A percentile compares a stretch with the other conserved stretches of the same genome.
Conservation (phyloP, 2,888 invertebrate genomes). For the Chironomus riparius region DNA sequence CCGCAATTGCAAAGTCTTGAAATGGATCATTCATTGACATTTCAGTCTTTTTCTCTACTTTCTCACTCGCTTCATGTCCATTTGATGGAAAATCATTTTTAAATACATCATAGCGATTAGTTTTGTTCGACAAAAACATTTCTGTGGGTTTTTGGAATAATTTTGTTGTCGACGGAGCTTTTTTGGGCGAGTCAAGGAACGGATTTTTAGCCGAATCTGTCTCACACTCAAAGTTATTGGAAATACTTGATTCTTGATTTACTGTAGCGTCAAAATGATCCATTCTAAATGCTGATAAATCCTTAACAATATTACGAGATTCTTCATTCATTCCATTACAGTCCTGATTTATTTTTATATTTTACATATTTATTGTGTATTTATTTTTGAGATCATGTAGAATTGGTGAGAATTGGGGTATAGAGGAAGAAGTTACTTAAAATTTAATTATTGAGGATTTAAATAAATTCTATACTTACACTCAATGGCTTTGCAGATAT, state of each 20-base stretch:
- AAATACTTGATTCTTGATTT: neutral
- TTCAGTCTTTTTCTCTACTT: neutral
- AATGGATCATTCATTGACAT: conserved; percentile 28
- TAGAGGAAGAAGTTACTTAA: neutral
- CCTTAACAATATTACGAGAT: conserved; percentile 1
- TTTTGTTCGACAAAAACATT: conserved; percentile 5
- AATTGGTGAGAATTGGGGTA: neutral
- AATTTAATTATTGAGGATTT: no score
- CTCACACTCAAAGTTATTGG: neutral
- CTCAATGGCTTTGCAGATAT: conserved; percentile 39
- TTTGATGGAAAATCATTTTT: conserved; percentile 19
- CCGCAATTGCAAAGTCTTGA: conserved; percentile 29
- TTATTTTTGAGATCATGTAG: neutral
- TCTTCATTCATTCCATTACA: conserved; percentile 11
- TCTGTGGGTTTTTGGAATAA: conserved; percentile 21
- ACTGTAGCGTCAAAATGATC: neutral
- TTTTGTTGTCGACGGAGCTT: neutral
- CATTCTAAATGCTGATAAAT: neutral
- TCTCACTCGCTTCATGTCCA: neutral
- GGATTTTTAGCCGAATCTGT: conserved; percentile 9
- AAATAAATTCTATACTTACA: conserved; percentile 32
- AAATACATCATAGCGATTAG: conserved; percentile 23
- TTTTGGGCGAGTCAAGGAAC: conserved; percentile 3
- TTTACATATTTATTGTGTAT: neutral
- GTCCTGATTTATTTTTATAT: neutral